A percentile compares a stretch with the other conserved stretches of the same genome.
These are phyloP conservation scores for Alcedo quadribrachys DNA, from an alignment of 2,797 vertebrate species.

Conservation along the genomic window DNA sequence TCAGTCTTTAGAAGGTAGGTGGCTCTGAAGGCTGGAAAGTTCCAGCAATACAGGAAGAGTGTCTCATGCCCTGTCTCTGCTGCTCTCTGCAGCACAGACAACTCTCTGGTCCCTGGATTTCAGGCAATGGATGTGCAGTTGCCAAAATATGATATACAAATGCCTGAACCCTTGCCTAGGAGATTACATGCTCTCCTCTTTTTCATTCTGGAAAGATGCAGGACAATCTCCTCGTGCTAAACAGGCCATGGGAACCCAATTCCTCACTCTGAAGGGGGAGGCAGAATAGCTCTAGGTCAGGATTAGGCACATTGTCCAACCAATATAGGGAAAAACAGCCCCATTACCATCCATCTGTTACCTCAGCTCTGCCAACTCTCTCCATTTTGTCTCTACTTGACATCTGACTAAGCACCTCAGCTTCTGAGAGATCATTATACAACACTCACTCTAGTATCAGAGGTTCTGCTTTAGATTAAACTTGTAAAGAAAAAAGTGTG, in stretches of 20 bases:
- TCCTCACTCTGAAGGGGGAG: background rate
- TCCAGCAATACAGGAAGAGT: background rate
- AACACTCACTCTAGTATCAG: background rate
- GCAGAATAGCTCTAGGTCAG: background rate
- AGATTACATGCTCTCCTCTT: background rate
- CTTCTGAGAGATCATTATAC: background rate
- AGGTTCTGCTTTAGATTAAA: background rate
- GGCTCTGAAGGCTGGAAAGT: background rate
- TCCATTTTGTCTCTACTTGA: background rate
- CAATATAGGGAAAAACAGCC: background rate
- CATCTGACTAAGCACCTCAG: background rate
- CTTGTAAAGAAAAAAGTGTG: background rate
- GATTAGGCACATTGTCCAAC: background rate
- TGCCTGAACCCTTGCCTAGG: background rate
- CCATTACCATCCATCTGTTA: background rate
- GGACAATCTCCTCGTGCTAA: background rate
- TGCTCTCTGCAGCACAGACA: background rate
- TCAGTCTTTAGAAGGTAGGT: background rate
- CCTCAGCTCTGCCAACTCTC: background rate
- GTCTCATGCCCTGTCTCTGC: background rate
- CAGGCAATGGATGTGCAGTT: accelerated
- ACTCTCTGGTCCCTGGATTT: background rate
- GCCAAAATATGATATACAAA: background rate
- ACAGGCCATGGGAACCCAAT: background rate
- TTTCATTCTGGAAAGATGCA: background rate